phyloP scores from a whole-genome alignment of 2,113 vertebrate genomes.

The Microcebus tavaratra region DNA sequence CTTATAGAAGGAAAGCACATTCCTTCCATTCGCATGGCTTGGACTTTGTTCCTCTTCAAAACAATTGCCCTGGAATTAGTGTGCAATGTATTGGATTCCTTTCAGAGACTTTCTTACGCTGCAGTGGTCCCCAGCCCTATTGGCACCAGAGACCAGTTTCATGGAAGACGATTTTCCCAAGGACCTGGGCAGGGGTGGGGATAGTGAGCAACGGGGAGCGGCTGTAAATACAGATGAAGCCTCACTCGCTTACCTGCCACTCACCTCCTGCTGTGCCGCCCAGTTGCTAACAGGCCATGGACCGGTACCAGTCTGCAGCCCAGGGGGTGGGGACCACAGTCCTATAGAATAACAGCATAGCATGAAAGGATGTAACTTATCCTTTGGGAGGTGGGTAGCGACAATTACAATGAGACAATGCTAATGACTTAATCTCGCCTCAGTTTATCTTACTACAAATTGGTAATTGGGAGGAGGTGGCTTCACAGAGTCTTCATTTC shows the following conservation, averaged over 20 bases:
- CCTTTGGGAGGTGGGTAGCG: not conserved
- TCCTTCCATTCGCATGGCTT: not conserved
- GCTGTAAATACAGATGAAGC: too few relatives aligned
- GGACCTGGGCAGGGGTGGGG: too few relatives aligned
- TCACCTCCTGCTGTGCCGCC: too few relatives aligned
- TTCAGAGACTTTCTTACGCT: not conserved
- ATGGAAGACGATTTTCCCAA: too few relatives aligned
- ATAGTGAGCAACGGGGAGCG: too few relatives aligned
- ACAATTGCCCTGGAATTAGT: not conserved
- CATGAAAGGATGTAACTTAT: not conserved
- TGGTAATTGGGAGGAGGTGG: not conserved
- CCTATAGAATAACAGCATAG: not conserved
- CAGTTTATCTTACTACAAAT: not conserved
- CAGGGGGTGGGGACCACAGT: too few relatives aligned
- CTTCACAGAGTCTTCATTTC: not conserved
- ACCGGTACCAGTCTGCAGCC: too few relatives aligned
- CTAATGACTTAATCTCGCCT: not conserved
- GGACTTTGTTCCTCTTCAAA: conserved; percentile 5
- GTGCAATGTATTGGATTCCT: not conserved
- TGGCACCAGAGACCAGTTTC: too few relatives aligned
- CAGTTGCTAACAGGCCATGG: too few relatives aligned
- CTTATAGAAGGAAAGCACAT: not conserved
- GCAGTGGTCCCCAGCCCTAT: too few relatives aligned
- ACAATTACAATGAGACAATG: not conserved
- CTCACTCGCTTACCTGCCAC: too few relatives aligned